Evolutionary conservation across 2,797 vertebrate species (phyloP), one percentile per base, ranked within the genome.

Genomic region (Myoxocephalus aenaeus): DNA sequence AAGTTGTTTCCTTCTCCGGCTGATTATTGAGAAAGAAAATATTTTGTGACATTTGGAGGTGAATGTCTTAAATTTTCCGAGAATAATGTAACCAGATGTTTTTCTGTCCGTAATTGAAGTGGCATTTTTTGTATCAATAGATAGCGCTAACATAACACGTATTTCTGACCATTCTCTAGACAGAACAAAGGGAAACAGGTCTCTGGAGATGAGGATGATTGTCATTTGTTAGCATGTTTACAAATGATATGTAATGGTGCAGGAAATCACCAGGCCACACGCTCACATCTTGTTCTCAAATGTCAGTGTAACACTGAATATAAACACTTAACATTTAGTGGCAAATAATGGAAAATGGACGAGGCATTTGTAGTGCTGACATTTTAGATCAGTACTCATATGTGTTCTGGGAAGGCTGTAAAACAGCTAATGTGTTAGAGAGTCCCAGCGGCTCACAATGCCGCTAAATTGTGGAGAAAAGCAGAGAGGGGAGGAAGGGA

Each of bases 351-450:
- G 90, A 85, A 87, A 86, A 88, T 87, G 90, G 88, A 92, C 84
- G 80, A 91, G 91, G 87, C 89, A 91, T 94, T 93, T 94, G 93
- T 90, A 89, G 91, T 75, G 86, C 89, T 95, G 93, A 94, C 92
- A 95, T 95, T 95, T 95, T 87, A 93, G 89, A 94, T 94, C 89
- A 90, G 90, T 75, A 86, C 87, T 89, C 88, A 85, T 93, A 90
- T 93, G 90, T 92, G 90, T 93, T 90, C 83, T 72, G 91, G 86
- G 80, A 81, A 91, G 90, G 83, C 83, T 89, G 86, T 91, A 89
- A 90, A 94, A 93, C 70, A 86, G 87, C 86, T 90, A 94, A 94
- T 94, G 90, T 85, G 84, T 89, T 73, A 58, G 81, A 88, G 80
- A 76, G 87, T 86, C 86, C 90, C 85, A 34, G 80, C 57, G 79